These are phyloP conservation scores for Myotis lucifugus DNA, from an alignment of 2,113 vertebrate genomes.

Conservation along the genomic window DNA sequence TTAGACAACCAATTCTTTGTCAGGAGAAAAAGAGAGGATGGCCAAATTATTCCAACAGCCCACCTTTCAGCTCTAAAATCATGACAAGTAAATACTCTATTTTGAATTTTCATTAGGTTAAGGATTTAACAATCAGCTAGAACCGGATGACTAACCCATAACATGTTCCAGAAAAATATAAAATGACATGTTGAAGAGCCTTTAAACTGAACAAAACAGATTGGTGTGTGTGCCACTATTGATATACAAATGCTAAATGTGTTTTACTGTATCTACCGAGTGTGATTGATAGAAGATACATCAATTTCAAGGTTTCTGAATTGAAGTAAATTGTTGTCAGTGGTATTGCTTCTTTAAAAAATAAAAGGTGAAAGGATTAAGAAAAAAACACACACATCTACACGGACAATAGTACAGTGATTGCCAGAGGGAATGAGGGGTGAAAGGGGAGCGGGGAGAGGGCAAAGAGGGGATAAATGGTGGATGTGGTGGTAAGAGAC, in stretches of 20 bases:
- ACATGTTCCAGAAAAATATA: slow-evolving; percentile 75
- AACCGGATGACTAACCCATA: slow-evolving; percentile 73
- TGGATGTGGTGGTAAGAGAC: neutral
- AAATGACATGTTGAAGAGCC: slow-evolving; percentile 82
- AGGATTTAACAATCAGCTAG: slow-evolving; percentile 56
- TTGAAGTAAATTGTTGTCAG: slow-evolving; percentile 85
- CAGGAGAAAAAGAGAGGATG: neutral
- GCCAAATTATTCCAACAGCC: neutral
- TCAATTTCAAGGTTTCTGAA: slow-evolving; percentile 86
- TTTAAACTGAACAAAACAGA: slow-evolving; percentile 81
- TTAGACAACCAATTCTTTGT: neutral
- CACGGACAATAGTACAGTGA: neutral
- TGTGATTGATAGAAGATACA: slow-evolving; percentile 84
- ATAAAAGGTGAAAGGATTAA: slow-evolving; percentile 23
- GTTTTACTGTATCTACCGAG: slow-evolving; percentile 81
- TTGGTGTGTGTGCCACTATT: slow-evolving; percentile 76
- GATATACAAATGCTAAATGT: slow-evolving; percentile 82
- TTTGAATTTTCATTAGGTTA: slow-evolving; percentile 79
- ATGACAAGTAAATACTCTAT: slow-evolving; percentile 55
- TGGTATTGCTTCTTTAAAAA: slow-evolving; percentile 72
- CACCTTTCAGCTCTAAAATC: slow-evolving; percentile 24
- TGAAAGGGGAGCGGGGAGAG: fast-evolving
- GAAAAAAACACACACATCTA: neutral
- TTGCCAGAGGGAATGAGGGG: neutral
- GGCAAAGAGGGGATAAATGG: neutral